Evolutionary conservation across 2,113 vertebrate species (phyloP), one percentile per base, ranked within the genome.

Genomic region (Charina bottae): DNA sequence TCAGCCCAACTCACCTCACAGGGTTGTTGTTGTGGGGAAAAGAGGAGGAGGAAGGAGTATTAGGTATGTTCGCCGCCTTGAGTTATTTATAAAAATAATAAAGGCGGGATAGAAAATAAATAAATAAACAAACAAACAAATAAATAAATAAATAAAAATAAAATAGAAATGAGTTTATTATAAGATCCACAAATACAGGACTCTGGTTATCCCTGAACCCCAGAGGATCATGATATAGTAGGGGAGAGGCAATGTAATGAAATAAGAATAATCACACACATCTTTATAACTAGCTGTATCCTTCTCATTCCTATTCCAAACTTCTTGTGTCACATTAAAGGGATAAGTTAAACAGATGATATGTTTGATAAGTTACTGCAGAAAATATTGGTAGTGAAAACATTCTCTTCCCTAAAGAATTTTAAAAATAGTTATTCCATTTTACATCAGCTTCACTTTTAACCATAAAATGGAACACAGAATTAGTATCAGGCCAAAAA

Each of bases 361-460:
- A 21, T 24, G n/a, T 58, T 26, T 83, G 33, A 90, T 60, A n/a
- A 37, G 1, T 68, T 12, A 90, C 93, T 90, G 37, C 37, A 87
- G 89, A 92, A 83, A 91, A 92, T 17, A 15, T 3, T 6, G 46
- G 4, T 85, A 78, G 58, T 89, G 89, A 94, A 92, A 93, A 92
- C 93, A 83, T 90, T 49, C 2, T 94, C 92, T 72, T n/a, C 92
- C 93, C 62, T 21, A 23, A 53, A 72, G 49, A 64, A 13, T 78
- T 60, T 24, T 89, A 83, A 92, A 54, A 93, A 64, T 87, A 24
- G 6, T 2, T 92, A 23, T 60, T 92, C 83, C 72, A 46, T n/a
- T 56, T 91, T 15, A 15, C 83, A 54, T 24, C 37, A 86, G 24
- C 33, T 93, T 93, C 92, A 88, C 89, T 92, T 90, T 93, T 91